phyloP scores from a whole-genome alignment of 2,113 vertebrate species.

The Scytalopus superciliaris region DNA sequence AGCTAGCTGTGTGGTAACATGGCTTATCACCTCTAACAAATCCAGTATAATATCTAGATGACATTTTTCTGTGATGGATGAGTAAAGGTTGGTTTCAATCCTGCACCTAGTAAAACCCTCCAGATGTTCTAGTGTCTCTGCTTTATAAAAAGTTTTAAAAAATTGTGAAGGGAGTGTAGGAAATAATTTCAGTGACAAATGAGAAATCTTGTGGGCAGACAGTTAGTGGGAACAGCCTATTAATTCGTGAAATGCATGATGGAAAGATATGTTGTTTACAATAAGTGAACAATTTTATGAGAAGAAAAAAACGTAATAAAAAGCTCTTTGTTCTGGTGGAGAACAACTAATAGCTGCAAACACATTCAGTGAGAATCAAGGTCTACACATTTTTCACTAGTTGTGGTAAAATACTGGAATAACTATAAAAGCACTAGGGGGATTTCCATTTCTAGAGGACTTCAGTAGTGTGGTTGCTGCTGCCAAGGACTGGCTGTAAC shows the following conservation, averaged over 20 bases:
- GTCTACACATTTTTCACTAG: neutral
- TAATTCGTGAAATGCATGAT: neutral
- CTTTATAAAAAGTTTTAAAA: neutral
- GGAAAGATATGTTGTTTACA: neutral
- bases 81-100: neutral
- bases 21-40: neutral
- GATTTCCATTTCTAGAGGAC: neutral
- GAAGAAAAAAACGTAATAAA: neutral
- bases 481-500: neutral
- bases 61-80: neutral
- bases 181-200: neutral
- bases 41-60: neutral
- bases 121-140: neutral
- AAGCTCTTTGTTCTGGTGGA: neutral
- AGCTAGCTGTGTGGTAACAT: neutral
- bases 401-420: neutral
- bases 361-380: neutral
- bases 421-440: neutral
- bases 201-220: neutral
- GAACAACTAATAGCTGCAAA: neutral
- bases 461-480: neutral
- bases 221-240: neutral
- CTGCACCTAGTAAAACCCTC: neutral
- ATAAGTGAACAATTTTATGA: neutral
- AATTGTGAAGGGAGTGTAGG: neutral